phyloP scores from a whole-genome alignment of 53 echinoderm and acorn worm species.

The Paelopatides confundens region DNA sequence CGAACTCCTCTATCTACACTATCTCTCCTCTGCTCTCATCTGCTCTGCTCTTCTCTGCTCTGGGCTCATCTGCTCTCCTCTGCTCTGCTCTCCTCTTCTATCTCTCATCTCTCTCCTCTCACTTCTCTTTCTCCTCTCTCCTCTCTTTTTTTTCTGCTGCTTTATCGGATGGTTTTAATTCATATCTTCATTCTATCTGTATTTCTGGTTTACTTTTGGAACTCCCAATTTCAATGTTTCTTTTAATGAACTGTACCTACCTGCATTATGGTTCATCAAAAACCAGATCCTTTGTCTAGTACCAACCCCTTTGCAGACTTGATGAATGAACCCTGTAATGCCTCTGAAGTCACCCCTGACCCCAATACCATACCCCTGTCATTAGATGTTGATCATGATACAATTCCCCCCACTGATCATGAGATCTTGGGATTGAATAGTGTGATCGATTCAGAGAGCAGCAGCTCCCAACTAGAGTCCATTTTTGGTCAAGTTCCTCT shows the following conservation, averaged over 20 bases:
- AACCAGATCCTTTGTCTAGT: not conserved
- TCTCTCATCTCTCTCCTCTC: too few relatives aligned
- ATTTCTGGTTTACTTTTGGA: too few relatives aligned
- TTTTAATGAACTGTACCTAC: not conserved
- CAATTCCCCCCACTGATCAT: not conserved
- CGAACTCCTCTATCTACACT: too few relatives aligned
- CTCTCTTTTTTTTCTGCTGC: too few relatives aligned
- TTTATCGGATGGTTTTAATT: too few relatives aligned
- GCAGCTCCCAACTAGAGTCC: constrained; percentile 58
- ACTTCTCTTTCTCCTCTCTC: too few relatives aligned
- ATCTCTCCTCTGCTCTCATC: too few relatives aligned
- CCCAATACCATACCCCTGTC: not conserved
- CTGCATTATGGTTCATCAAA: not conserved
- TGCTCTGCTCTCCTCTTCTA: too few relatives aligned
- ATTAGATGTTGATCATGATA: not conserved
- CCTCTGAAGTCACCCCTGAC: not conserved
- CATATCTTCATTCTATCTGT: too few relatives aligned
- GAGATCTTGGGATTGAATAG: constrained; percentile 38
- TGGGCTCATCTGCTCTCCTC: too few relatives aligned
- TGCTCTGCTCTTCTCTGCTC: too few relatives aligned
- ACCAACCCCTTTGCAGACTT: constrained; percentile 36
- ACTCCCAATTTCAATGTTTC: too few relatives aligned
- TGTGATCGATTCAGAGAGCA: constrained; percentile 66
- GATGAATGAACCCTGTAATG: constrained; percentile 5
- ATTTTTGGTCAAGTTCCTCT: constrained; percentile 63